Evolutionary conservation across 2,113 vertebrate genomes (phyloP).

Genomic region (Bombycilla garrulus): DNA sequence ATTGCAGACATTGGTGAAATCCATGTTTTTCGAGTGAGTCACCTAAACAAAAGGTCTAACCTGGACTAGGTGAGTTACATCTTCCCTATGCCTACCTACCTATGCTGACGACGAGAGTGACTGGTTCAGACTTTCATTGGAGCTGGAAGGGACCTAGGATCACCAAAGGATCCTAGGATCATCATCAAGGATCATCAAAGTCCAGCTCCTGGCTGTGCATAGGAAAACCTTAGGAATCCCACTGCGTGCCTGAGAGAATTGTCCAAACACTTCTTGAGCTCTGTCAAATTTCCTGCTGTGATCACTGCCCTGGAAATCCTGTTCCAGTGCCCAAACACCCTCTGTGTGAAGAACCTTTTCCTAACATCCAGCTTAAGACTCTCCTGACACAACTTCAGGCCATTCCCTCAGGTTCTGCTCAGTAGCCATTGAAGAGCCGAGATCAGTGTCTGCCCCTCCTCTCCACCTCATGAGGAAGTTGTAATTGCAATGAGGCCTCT

Average conservation of each 20-base stretch:
- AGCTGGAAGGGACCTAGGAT: neutral
- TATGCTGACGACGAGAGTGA: neutral
- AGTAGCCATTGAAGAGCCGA: neutral
- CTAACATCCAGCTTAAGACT: neutral
- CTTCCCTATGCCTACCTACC: neutral
- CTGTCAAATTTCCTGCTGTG: neutral
- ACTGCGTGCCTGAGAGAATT: fast-evolving
- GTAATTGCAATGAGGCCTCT: neutral
- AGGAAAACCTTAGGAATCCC: neutral
- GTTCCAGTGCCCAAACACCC: fast-evolving
- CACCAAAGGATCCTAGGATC: no score
- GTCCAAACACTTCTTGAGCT: neutral
- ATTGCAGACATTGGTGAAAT: neutral
- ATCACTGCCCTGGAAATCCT: neutral
- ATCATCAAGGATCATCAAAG: fast-evolving
- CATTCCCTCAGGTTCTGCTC: no score
- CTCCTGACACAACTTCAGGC: neutral
- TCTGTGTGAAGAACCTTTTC: neutral
- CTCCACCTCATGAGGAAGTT: neutral
- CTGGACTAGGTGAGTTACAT: neutral
- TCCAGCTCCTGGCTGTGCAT: neutral
- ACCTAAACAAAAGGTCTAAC: neutral
- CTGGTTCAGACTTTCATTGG: neutral
- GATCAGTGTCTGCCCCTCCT: neutral
- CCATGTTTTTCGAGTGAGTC: neutral